Base-by-base conservation (phyloP, 2,888 invertebrate genomes). In the Syrista parreyssii region DNA sequence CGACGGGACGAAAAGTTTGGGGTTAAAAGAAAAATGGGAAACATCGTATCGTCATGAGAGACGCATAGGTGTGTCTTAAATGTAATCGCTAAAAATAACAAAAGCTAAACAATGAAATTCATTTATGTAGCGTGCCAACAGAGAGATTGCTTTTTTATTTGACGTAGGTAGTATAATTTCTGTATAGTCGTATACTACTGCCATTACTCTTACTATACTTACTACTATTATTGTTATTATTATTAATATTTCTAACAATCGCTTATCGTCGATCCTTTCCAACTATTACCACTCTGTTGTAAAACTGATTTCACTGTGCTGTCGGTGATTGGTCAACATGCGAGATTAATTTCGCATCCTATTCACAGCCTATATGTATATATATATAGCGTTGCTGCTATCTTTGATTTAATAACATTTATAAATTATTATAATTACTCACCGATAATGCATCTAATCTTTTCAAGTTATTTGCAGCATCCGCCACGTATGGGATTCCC, bases 1-100 rank as follows among this genome's bases (percentile, higher is more conserved):
- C 36, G 75, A 35, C 68, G 75, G 34, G 33, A 68, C 35, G 76
- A 15, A 75, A 78, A 34, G 40, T 73, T 75, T 33, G 32, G 33
- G 15, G 12, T n/a, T 6, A n/a, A 33, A 30, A 68, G 68, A 69
- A n/a, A 75, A 74, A 75, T n/a, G 75, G 74, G 72, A 75, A 55
- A 55, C 9, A 9, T 23, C 55, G 55, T 15, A 55, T 9, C 55
- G 23, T 55, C 6, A 23, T 2, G 55, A 55, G 55, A 55, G 55
- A 55, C 9, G 55, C 55, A 23, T 9, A 55, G 55, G 23, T 15
- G 40, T 55, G 55, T 55, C 55, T 23, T 55, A 55, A 55, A 55
- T 55, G 23, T 55, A 55, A 23, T 55, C 9, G 15, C 23, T 55
- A 55, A 55, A 23, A 23, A 55, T 55, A 55, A 40, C 23, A 9